These are phyloP conservation scores for Oenanthe oenanthe DNA, from an alignment of 2,113 vertebrate species.

Conservation along the genomic window DNA sequence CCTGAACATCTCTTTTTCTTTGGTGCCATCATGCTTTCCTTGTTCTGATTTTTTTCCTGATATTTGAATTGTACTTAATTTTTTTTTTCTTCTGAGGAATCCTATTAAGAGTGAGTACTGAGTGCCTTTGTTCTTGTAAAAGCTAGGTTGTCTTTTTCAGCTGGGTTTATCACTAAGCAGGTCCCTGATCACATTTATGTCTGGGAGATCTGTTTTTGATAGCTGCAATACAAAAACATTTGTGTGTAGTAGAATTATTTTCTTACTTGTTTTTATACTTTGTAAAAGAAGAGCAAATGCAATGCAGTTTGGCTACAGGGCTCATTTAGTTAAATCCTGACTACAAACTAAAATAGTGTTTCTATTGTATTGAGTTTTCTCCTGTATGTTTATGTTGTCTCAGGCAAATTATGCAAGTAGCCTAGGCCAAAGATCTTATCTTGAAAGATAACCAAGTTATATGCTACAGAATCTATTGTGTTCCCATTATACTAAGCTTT, in stretches of 20 bases:
- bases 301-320: neutral
- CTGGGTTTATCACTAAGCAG: neutral
- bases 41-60: neutral
- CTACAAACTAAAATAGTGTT: neutral
- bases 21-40: neutral
- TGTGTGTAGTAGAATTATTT: neutral
- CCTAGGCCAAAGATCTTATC: neutral
- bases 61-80: neutral
- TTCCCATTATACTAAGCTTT: neutral
- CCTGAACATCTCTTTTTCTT: neutral
- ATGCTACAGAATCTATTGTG: neutral
- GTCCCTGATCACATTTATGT: neutral
- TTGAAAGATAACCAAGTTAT: neutral
- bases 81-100: neutral
- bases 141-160: neutral
- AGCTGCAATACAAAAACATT: slow-evolving; percentile 8
- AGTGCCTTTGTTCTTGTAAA: neutral
- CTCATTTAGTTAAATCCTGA: slow-evolving; percentile 14
- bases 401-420: neutral
- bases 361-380: neutral
- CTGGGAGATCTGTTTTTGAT: neutral
- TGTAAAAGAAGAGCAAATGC: neutral
- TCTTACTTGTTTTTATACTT: neutral
- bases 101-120: neutral
- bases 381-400: neutral